Base-by-base conservation (phyloP, 2,888 invertebrate genomes). In the Agapetus fuscipes region DNA sequence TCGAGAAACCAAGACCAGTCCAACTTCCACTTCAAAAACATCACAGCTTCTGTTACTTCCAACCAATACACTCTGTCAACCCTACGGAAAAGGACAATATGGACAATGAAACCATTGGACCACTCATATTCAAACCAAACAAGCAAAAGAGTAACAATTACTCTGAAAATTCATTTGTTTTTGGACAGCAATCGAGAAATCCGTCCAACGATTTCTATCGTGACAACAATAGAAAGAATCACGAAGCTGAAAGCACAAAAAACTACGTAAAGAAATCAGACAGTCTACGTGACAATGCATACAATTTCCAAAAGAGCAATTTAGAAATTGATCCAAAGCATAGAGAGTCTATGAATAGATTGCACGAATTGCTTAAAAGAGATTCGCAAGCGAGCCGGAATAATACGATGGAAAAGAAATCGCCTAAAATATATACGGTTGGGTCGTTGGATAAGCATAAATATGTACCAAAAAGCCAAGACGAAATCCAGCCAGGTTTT, bases 11-110 rank as follows among this genome's bases (percentile, higher is more conserved):
- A 60, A 76, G 76, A 60, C 71, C 72, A 48, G 73, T 76, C 49
- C 76, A 76, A 64, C 73, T 75, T 50, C 76, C 76, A 2, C 55
- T 77, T 27, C 77, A 77, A 56, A 77, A 77, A 56, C 74, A 76
- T 52, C 76, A 77, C 58, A 77, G 77, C 56, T 77, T 77, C 54
- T 76, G 76, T 53, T 77, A 76, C 51, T 77, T 77, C 50, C 77
- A 77, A 62, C 77, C 77, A 4, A 76, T 77, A 49, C 71, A 75
- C 55, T 64, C 68, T 52, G 12, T 17, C 4, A 17, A 14, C 10
- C 30, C 35, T 24, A 26, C 26, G 3, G 32, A 36, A 20, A 27
- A 7, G 13, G 28, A 28, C 0, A 66, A 66, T 39, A 20, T 20
- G 5, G 63, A 66, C 34, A 66, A 67, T 39, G 41, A 45, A 20